Percentiles rank a stretch among this genome's conserved stretches.
These are phyloP conservation scores for Sceliomorpha sp. DNA, from an alignment of 2,888 invertebrate species.

Conservation along the genomic window DNA sequence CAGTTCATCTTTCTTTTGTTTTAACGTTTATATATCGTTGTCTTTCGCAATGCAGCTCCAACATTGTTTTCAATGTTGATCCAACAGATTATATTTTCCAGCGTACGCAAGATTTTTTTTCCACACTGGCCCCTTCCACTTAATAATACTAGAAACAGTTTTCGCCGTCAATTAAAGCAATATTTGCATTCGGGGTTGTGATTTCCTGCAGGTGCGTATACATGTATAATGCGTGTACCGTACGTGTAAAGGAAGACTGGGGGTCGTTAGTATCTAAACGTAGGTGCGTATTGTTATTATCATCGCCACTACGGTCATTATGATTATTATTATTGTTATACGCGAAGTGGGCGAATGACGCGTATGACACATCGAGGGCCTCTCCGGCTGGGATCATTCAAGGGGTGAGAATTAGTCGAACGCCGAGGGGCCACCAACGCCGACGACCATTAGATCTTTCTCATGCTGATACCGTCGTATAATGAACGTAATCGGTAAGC, in stretches of 20 bases:
- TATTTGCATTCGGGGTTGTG: slow-evolving; percentile 79
- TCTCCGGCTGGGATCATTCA: slow-evolving; percentile 34
- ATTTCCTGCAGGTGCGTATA: slow-evolving; percentile 79
- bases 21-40: no score
- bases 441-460: slow-evolving; percentile 77
- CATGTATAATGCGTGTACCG: slow-evolving; percentile 21
- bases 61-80: no score
- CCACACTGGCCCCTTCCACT: no score
- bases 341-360: slow-evolving; percentile 64
- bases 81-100: no score
- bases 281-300: slow-evolving; percentile 40
- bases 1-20: no score
- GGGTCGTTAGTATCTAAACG: slow-evolving; percentile 66
- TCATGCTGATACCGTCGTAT: slow-evolving; percentile 79
- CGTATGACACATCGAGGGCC: slow-evolving; percentile 75
- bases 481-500: slow-evolving; percentile 78
- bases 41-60: no score
- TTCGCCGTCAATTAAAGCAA: slow-evolving; percentile 78
- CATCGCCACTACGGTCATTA: slow-evolving; percentile 28
- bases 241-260: slow-evolving; percentile 42
- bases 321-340: slow-evolving; percentile 44
- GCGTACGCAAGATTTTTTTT: no score
- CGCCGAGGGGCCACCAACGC: slow-evolving; percentile 55
- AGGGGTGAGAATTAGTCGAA: slow-evolving; percentile 65
- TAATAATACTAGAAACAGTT: no score